Evolutionary conservation across 2,888 invertebrate genomes (phyloP).

Genomic region (Parelbella ahira): DNA sequence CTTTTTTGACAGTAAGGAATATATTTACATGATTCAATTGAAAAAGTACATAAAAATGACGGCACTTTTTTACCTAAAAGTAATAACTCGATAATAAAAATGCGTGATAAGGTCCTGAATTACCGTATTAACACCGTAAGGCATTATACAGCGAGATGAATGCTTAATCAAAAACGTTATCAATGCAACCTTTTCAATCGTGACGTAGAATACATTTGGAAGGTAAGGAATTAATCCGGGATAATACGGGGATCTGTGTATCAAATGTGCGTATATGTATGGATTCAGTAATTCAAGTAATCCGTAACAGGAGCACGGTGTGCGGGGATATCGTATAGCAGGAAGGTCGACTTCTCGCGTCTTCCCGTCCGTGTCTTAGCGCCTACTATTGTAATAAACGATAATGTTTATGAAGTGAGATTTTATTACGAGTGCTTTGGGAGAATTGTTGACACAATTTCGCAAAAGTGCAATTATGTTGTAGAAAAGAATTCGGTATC

Average conservation of each 20-base stretch:
- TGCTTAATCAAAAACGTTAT: slow-evolving; percentile 34
- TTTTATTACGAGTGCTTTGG: slow-evolving; percentile 7
- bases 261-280: slow-evolving; percentile 62
- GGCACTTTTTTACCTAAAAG: slow-evolving; percentile 11
- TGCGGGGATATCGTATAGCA: slow-evolving; percentile 64
- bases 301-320: slow-evolving; percentile 47
- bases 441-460: slow-evolving; percentile 4
- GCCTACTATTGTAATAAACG: slow-evolving; percentile 12
- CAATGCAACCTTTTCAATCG: slow-evolving; percentile 44
- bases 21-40: no score
- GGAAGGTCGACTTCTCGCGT: slow-evolving; percentile 58
- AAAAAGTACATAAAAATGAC: no score
- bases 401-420: slow-evolving; percentile 8
- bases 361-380: slow-evolving; percentile 33
- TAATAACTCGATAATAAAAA: slow-evolving; percentile 14
- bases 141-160: slow-evolving; percentile 12
- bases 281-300: slow-evolving; percentile 80
- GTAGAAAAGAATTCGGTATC: no score
- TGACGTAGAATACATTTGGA: slow-evolving; percentile 56
- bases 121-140: no score
- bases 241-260: slow-evolving; percentile 67
- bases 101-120: slow-evolving; percentile 5
- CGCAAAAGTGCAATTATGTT: no score
- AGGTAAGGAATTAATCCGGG: slow-evolving; percentile 67
- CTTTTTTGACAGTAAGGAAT: no score